Evolutionary conservation across 2,797 vertebrate genomes (phyloP).

Genomic region (Phyllotis vaccarum): DNA sequence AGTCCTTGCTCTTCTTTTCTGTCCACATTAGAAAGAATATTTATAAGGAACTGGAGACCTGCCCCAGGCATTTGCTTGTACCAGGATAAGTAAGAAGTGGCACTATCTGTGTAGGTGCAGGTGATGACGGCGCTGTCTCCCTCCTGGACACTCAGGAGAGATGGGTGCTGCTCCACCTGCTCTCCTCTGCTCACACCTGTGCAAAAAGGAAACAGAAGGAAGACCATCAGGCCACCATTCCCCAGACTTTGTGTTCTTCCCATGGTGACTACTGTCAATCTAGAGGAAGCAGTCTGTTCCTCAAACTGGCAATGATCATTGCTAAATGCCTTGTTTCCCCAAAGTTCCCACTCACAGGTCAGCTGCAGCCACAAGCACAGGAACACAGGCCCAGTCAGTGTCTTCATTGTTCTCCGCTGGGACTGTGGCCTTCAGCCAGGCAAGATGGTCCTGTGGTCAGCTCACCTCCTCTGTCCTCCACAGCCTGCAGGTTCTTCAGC

Average conservation of each 20-base stretch:
- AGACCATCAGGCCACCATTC: neutral
- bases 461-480: neutral
- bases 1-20: too few species aligned
- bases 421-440: neutral
- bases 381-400: neutral
- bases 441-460: neutral
- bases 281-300: neutral
- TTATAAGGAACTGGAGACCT: too few species aligned
- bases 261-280: neutral
- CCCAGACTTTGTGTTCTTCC: neutral
- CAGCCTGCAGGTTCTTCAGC: neutral
- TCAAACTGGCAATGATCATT: neutral
- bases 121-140: too few species aligned
- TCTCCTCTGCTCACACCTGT: too few species aligned
- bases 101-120: too few species aligned
- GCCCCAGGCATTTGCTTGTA: too few species aligned
- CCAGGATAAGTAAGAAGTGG: too few species aligned
- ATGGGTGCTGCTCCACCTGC: too few species aligned
- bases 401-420: neutral
- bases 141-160: too few species aligned
- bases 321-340: neutral
- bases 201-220: neutral
- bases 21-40: too few species aligned
- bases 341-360: slow-evolving; percentile 13
- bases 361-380: neutral